Conservation (phyloP, 2,113 vertebrate genomes). For the Willisornis vidua region DNA sequence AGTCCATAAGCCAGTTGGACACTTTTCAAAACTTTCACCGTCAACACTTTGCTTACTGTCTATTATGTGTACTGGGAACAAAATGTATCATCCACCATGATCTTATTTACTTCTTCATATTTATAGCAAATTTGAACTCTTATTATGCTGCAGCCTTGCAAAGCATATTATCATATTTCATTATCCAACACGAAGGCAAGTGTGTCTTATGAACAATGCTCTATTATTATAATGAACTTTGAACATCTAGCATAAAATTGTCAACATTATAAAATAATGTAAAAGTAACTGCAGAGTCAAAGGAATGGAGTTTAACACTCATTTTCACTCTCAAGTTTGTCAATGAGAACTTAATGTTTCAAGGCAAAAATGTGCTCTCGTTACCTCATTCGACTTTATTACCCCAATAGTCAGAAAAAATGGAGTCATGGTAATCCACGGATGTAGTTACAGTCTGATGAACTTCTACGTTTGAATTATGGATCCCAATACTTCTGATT, state of each 20-base stretch:
- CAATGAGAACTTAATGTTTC: not conserved
- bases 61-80: not conserved
- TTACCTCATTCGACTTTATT: constrained; percentile 2
- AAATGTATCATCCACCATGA: not conserved
- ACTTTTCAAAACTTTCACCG: not conserved
- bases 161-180: constrained; percentile 49
- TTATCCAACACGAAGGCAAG: constrained; percentile 46
- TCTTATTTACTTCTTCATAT: constrained; percentile 44
- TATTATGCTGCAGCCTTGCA: constrained; percentile 15
- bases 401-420: not conserved
- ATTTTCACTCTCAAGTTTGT: constrained; percentile 19
- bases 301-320: not conserved
- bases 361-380: not conserved
- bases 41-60: not conserved
- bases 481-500: not conserved
- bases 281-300: constrained; percentile 27
- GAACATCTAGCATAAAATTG: constrained; percentile 44
- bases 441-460: not conserved
- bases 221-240: constrained; percentile 49
- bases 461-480: not conserved
- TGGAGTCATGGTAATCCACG: not conserved
- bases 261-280: constrained; percentile 18
- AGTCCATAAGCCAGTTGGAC: not conserved
- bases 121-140: constrained; percentile 22
- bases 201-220: constrained; percentile 33